Evolutionary conservation across 2,113 vertebrate species (phyloP), one percentile per base, ranked within the genome.

Genomic region (Willisornis vidua): DNA sequence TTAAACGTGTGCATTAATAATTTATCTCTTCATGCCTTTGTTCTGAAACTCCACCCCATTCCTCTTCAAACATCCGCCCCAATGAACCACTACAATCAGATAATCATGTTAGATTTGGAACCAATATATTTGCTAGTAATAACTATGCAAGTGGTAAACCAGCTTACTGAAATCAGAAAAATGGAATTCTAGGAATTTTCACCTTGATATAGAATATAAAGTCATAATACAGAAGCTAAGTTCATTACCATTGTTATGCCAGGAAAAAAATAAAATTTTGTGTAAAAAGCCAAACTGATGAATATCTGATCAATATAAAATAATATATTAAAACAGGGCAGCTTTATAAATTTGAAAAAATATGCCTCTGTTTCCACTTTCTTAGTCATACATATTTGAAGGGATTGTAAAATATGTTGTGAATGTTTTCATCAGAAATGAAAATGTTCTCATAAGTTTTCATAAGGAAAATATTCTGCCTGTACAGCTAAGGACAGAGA

Each of bases 1-100:
- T 96, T 79, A 97, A 97, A 97, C 78, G 22, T 81, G 43, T 43
- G n/a, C 20, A 85, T 29, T 41, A 39, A 61, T 39, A 66, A 83
- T 94, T 93, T 95, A 52, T 92, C 41, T 92, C 43, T 55, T 93
- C 19, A 43, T 67, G 46, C 3, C 89, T 68, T 96, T 89, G 9
- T 57, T 95, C 82, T 93, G 11, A 89, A 93, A n/a, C 26, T 7
- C 25, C 12, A 54, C 52, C 26, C n/a, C 43, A 11, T 73, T 70
- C 51, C 57, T 91, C 51, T 90, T 19, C 39, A 74, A 77, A 88
- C 4, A 49, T 62, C 77, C 14, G 22, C 2, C 65, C 59, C 35
- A 19, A 92, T 18, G 52, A 93, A 89, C 65, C 58, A 83, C 63
- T 26, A 86, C 12, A 96, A 85, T 71, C 59, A 68, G 45, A 35